Base-by-base conservation (phyloP, 2,113 vertebrate species). In the Amphilophus citrinellus region DNA sequence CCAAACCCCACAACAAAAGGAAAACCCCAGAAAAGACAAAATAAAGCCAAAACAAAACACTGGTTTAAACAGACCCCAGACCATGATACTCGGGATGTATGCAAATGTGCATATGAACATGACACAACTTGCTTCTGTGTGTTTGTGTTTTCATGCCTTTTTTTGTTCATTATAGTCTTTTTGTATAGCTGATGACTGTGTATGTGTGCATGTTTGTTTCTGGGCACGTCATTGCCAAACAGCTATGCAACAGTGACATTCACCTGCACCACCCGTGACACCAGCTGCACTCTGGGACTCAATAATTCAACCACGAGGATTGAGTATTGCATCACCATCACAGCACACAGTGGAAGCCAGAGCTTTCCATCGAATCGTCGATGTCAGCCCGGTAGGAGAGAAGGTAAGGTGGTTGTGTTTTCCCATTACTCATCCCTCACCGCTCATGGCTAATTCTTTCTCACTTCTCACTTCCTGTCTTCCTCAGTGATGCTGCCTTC, bases 401-500 rank as follows among this genome's bases (percentile, higher is more conserved):
- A 92, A 87, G 89, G 95, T 95, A 71, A 73, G 76, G 20, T 1
- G 6, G 7, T 79, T 27, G 3, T 57, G 9, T 15, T 63, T 63
- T 62, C 79, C 30, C 30, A 22, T 11, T 11, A 6, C 30, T 15
- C n/a, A 13, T 32, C 66, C 7, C 9, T 2, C 39, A 14, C 61
- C 42, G 10, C 76, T 56, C 10, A 2, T 76, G 2, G n/a, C 17
- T 35, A 18, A 1, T 14, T 59, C n/a, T 62, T 20, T 22, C 37
- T 63, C 44, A 39, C 39, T 57, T 50, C 76, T 32, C 39, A 75
- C 71, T 66, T 84, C 9, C 35, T 61, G 7, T 71, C 59, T 83
- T 76, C 75, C n/a, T 63, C 65, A 77, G 91, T 97, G 95, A 97
- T 96, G 11, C 94, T 99, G 80, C 96, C 96, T 0, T 96, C 97